Percentiles rank a stretch among this genome's conserved stretches.
Conservation (phyloP, 2,113 vertebrate species). For the Pluvialis apricaria region DNA sequence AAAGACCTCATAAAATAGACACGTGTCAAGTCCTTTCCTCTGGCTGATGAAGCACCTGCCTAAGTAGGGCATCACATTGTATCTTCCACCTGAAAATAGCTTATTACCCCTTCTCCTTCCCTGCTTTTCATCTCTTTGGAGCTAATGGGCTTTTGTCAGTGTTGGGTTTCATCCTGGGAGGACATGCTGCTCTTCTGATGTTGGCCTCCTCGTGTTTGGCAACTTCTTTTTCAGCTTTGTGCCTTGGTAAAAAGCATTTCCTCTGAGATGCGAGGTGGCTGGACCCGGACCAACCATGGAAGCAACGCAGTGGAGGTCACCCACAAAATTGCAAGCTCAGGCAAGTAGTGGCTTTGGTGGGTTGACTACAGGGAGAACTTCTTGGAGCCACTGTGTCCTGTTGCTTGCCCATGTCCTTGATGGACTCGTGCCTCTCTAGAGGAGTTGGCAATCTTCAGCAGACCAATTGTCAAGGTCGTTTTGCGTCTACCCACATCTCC, state of each 20-base stretch:
- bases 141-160: background rate
- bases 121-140: slow-evolving; percentile 25
- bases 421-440: background rate
- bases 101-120: background rate
- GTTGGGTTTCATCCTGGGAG: background rate
- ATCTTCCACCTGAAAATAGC: slow-evolving; percentile 34
- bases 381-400: fast-evolving
- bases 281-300: background rate
- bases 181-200: background rate
- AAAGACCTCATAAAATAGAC: slow-evolving; percentile 38
- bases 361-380: background rate
- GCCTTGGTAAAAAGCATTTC: background rate
- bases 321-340: fast-evolving
- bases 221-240: background rate
- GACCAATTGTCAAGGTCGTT: background rate
- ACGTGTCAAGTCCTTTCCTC: slow-evolving; percentile 6
- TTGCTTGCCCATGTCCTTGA: background rate
- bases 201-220: background rate
- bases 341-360: background rate
- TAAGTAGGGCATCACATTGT: background rate
- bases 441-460: background rate
- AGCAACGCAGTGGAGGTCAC: background rate
- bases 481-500: fast-evolving
- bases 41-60: slow-evolving; percentile 38
- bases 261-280: fast-evolving